These are phyloP conservation scores for Neoniphon sammara DNA, from an alignment of 2,797 vertebrate species.

Conservation along the genomic window DNA sequence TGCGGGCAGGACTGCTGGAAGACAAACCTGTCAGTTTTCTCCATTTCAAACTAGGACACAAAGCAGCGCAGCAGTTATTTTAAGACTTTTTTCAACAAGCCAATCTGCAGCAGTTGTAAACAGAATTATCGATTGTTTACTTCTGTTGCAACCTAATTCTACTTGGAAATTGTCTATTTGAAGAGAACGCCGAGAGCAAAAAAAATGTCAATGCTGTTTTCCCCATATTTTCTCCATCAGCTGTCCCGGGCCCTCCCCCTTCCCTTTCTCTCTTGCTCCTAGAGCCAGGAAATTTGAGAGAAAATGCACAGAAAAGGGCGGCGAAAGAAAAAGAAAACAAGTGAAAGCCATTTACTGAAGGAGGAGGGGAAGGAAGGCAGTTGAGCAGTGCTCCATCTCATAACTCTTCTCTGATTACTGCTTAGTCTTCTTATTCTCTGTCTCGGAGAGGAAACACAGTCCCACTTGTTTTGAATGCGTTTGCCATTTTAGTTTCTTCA, in stretches of 20 bases:
- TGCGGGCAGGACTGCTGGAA: neutral
- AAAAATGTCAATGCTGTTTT: conserved; percentile 59
- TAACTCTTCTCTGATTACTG: conserved; percentile 70
- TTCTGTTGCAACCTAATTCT: conserved; percentile 17
- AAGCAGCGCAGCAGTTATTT: conserved; percentile 30
- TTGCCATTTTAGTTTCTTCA: conserved; percentile 53
- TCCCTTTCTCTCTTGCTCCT: conserved; percentile 27
- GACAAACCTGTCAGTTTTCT: neutral
- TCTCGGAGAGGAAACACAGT: conserved; percentile 51
- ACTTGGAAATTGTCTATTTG: conserved; percentile 39
- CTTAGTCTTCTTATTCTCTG: conserved; percentile 46
- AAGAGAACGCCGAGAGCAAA: conserved; percentile 55
- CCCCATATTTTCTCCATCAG: conserved; percentile 72
- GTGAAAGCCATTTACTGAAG: conserved; percentile 60
- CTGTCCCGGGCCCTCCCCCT: conserved; percentile 65
- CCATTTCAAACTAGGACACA: neutral
- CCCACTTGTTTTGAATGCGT: conserved; percentile 56
- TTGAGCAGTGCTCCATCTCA: conserved; percentile 53
- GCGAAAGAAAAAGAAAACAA: conserved; percentile 69
- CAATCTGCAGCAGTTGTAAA: conserved; percentile 1
- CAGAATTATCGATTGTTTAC: conserved; percentile 41
- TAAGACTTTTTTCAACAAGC: conserved; percentile 22
- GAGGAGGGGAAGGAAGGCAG: conserved; percentile 48
- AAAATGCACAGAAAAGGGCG: conserved; percentile 66
- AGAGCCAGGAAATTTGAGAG: conserved; percentile 66